A percentile compares a stretch with the other conserved stretches of the same genome.
Evolutionary conservation across 2,113 vertebrate genomes (phyloP).

Genomic region (Atlantisia rogersi): DNA sequence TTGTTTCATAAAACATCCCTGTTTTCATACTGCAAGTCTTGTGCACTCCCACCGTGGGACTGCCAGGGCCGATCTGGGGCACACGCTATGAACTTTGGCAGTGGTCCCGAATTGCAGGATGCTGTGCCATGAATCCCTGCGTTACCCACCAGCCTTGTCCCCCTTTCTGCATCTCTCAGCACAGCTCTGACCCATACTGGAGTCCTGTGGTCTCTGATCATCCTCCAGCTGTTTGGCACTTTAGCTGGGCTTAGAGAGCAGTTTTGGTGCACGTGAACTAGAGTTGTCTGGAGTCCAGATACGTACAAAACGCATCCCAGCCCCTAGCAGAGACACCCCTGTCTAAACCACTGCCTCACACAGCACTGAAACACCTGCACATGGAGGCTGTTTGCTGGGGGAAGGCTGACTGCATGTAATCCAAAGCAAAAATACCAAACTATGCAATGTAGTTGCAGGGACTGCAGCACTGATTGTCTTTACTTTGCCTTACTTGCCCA

Average conservation of each 20-base stretch:
- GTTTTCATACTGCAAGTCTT: not conserved
- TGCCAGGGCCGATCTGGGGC: not conserved
- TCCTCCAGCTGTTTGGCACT: not conserved
- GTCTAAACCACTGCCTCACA: not conserved
- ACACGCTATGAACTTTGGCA: not conserved
- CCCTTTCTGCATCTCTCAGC: not conserved
- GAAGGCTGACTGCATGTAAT: not conserved
- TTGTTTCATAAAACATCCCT: not conserved
- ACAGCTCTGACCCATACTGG: not conserved
- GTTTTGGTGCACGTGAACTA: accelerated
- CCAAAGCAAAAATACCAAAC: not conserved
- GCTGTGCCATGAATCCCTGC: accelerated
- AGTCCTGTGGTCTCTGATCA: not conserved
- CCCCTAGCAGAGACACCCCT: not conserved
- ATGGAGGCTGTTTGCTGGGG: not conserved
- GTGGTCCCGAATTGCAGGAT: not conserved
- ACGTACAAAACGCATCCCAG: accelerated
- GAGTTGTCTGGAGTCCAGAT: not conserved
- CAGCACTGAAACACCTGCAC: not conserved
- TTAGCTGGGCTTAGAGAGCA: not conserved
- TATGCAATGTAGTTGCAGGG: accelerated
- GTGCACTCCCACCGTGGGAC: not conserved
- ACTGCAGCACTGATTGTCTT: not conserved
- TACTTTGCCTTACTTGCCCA: not conserved
- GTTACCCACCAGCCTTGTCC: not conserved